A percentile compares a stretch with the other conserved stretches of the same genome.
Evolutionary conservation across 2,888 invertebrate genomes (phyloP).

Genomic region (Melikaiella ostensackeni): DNA sequence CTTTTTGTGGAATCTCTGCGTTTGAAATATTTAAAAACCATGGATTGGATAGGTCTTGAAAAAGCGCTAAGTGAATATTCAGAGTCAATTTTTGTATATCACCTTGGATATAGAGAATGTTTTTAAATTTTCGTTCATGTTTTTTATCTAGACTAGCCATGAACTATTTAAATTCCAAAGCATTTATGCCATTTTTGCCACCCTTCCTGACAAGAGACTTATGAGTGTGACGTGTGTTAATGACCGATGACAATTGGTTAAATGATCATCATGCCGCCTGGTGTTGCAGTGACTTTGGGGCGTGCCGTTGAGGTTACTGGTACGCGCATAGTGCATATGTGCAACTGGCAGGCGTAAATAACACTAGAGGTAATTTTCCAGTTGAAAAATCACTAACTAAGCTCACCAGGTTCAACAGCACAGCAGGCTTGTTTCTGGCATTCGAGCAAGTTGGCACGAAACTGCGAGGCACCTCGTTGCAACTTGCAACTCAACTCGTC

Average conservation of each 20-base stretch:
- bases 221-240: slow-evolving; percentile 22
- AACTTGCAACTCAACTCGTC: slow-evolving; percentile 13
- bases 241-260: slow-evolving; percentile 37
- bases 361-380: slow-evolving; percentile 65
- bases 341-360: slow-evolving; percentile 59
- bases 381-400: slow-evolving; percentile 63
- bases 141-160: too few relatives aligned
- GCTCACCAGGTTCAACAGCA: slow-evolving; percentile 51
- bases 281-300: slow-evolving; percentile 30
- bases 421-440: slow-evolving; percentile 54
- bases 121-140: too few relatives aligned
- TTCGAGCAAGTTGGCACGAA: slow-evolving; percentile 50
- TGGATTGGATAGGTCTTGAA: too few relatives aligned
- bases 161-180: too few relatives aligned
- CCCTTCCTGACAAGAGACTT: background rate
- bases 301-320: slow-evolving; percentile 29
- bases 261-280: slow-evolving; percentile 22
- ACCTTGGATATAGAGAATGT: too few relatives aligned
- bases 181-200: background rate
- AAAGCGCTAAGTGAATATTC: too few relatives aligned
- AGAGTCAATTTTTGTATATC: too few relatives aligned
- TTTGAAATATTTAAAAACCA: too few relatives aligned
- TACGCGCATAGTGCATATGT: slow-evolving; percentile 29
- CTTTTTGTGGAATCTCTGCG: too few relatives aligned
- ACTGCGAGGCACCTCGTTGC: slow-evolving; percentile 26